A percentile compares a stretch with the other conserved stretches of the same genome.
phyloP scores from a whole-genome alignment of 2,888 invertebrate genomes.

The Hirudinaria manillensis region DNA sequence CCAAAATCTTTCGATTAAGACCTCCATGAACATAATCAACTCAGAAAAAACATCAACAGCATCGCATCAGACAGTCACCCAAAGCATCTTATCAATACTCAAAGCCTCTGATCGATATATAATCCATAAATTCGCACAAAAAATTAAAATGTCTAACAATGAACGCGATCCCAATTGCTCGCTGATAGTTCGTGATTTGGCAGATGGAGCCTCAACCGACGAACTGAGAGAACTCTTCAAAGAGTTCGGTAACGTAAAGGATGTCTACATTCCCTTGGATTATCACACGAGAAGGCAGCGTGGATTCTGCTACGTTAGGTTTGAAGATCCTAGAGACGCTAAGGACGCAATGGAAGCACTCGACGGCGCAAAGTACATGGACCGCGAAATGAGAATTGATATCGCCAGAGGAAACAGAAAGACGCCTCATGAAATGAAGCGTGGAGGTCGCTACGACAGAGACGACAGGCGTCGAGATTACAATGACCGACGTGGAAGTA shows the following conservation, averaged over 20 bases:
- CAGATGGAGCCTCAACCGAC: background rate
- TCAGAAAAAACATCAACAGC: too few relatives aligned
- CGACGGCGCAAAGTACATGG: background rate
- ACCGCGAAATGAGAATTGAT: background rate
- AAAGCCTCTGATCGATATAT: too few relatives aligned
- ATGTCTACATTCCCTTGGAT: conserved; percentile 10
- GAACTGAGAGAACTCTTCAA: background rate
- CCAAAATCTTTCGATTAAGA: too few relatives aligned
- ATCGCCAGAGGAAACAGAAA: conserved; percentile 13
- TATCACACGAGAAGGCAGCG: background rate
- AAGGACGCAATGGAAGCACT: background rate
- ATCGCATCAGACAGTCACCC: too few relatives aligned
- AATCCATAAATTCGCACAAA: too few relatives aligned
- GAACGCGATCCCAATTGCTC: background rate
- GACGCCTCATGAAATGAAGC: too few relatives aligned
- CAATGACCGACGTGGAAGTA: background rate
- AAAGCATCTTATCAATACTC: too few relatives aligned
- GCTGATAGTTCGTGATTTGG: background rate
- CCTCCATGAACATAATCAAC: too few relatives aligned
- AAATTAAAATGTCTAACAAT: too few relatives aligned
- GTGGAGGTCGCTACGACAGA: background rate
- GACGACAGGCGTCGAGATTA: too few relatives aligned
- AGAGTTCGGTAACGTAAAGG: background rate
- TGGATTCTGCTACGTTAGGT: background rate
- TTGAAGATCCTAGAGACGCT: background rate